phyloP scores from a whole-genome alignment of 1,140 invertebrate genomes.

The Vanessa tameamea region DNA sequence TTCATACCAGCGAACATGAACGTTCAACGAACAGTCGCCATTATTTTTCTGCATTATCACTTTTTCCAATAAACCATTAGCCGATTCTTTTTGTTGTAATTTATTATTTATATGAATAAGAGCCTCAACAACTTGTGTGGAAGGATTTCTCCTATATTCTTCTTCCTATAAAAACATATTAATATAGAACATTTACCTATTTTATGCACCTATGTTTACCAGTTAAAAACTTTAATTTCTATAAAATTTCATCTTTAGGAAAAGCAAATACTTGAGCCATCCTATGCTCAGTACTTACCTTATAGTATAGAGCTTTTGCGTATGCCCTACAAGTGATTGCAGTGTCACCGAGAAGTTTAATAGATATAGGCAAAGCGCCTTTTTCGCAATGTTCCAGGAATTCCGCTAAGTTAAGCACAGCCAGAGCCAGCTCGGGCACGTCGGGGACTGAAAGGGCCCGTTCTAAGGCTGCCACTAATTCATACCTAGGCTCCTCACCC shows the following conservation, averaged over 20 bases:
- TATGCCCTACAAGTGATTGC: conserved; percentile 92
- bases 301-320: conserved; percentile 99
- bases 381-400: conserved; percentile 99
- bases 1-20: conserved; percentile 99
- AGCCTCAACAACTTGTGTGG: conserved; percentile 92
- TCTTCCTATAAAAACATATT: conserved; percentile 85
- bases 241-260: background rate
- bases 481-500: conserved; percentile 89
- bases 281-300: conserved; percentile 70
- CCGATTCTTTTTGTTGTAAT: conserved; percentile 98
- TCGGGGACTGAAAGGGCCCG: conserved; percentile 95
- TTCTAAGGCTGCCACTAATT: conserved; percentile 92
- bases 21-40: conserved; percentile 83
- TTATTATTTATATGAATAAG: conserved; percentile 99
- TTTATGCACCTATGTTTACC: too few relatives aligned
- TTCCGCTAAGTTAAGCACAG: conserved; percentile 97
- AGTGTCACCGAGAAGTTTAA: conserved; percentile 89
- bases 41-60: conserved; percentile 90
- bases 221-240: too few relatives aligned
- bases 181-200: background rate
- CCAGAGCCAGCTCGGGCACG: conserved; percentile 97
- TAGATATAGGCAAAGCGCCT: conserved; percentile 94
- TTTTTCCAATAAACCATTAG: conserved; percentile 94
- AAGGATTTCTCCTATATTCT: conserved; percentile 88
- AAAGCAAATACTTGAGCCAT: background rate